Base-by-base conservation (phyloP, 2,113 vertebrate genomes). In the Diphyllodes magnificus region DNA sequence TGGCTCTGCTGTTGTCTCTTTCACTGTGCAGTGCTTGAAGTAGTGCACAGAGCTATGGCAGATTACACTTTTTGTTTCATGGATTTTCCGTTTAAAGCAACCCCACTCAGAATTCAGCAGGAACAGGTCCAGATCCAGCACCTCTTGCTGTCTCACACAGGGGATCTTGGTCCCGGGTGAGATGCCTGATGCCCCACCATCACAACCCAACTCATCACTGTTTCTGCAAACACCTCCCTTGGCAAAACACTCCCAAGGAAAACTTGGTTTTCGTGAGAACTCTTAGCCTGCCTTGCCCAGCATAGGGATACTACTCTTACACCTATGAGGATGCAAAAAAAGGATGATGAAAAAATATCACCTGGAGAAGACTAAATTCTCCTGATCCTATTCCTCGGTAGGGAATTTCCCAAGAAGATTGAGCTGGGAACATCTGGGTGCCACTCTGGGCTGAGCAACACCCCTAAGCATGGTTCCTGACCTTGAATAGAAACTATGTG, bases 261-360 rank as follows among this genome's bases (percentile, higher is more conserved):
- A 39, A 5, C 1, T 3, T 25, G 4, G 0, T 0, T 78, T 75
- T 37, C 63, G 2, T 40, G 22, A 39, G 42, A 66, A 42, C 6
- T 24, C 11, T 1, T 20, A 13, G 2, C 50, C 10, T 9, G 7
- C 21, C 18, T 63, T 51, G 13, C 10, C 17, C 21, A 53, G 13
- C 1, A 2, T 1, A 65, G 40, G 5, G 13, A 28, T 33, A 4
- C 19, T 13, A 9, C 31, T 75, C 39, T 64, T 35, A 21, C 11
- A 24, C n/a, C 45, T 39, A 5, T 28, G 4, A 7, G 4, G 3
- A 42, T 42, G 13, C 15, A 35, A 35, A 35, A 35, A 35, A 35
- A 35, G 35, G 35, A 35, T 35, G 35, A 35, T 72, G 17, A 57
- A 73, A 83, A 31, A 53, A 33, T 33, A 1, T 15, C 13, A 13